Evolutionary conservation across 1,140 invertebrate species (phyloP).

Genomic region (Drosophila subobscura): DNA sequence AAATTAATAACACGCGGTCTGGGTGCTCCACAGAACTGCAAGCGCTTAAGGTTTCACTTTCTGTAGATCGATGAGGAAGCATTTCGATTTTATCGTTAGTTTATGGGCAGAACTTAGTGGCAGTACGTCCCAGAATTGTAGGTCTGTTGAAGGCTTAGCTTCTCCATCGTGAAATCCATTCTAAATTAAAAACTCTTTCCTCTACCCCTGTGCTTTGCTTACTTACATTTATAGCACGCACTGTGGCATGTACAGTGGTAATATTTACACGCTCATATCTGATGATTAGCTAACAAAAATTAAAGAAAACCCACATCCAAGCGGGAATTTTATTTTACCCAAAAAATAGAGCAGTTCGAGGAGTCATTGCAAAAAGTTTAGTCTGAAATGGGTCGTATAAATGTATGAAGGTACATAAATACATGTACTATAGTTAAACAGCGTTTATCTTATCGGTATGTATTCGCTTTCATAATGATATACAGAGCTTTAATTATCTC

Average conservation of each 20-base stretch:
- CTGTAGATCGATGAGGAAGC: too few relatives aligned
- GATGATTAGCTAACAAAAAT: not conserved
- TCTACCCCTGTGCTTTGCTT: not conserved
- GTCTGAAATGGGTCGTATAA: constrained; percentile 8
- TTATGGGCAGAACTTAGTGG: too few relatives aligned
- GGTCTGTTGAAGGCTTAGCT: too few relatives aligned
- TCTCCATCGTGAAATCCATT: too few relatives aligned
- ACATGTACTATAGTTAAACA: constrained; percentile 3
- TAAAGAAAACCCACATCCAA: not conserved
- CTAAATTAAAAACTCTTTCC: too few relatives aligned
- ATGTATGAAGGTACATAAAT: constrained; percentile 26
- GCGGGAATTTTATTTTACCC: not conserved
- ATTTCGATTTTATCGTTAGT: too few relatives aligned
- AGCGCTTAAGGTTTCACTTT: too few relatives aligned
- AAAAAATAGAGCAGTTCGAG: constrained; percentile 13
- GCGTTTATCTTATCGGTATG: constrained; percentile 33
- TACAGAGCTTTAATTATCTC: constrained; percentile 22
- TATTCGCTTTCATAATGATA: constrained; percentile 37
- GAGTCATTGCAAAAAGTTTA: constrained; percentile 12
- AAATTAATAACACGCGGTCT: constrained; percentile 23
- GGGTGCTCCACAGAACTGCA: constrained; percentile 2
- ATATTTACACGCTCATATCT: too few relatives aligned
- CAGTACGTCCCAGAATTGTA: too few relatives aligned
- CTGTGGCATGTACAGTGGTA: not conserved
- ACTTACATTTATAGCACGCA: not conserved